Evolutionary conservation across 1,140 invertebrate species (phyloP).

Genomic region (Zaprionus inermis): DNA sequence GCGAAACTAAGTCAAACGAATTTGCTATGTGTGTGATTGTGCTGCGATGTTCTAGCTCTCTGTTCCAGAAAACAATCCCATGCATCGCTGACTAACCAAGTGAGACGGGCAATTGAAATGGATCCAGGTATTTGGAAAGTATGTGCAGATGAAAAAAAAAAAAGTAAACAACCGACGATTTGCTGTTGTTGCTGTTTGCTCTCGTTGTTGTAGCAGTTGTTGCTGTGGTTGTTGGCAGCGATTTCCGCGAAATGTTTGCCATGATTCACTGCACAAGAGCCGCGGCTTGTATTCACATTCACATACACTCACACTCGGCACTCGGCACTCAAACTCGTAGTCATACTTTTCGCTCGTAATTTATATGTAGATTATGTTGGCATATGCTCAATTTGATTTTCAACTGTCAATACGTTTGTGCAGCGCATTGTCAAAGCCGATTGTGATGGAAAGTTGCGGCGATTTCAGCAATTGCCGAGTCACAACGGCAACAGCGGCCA

Average conservation of each 20-base stretch:
- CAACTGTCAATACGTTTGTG: conserved; percentile 69
- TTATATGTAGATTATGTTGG: conserved; percentile 71
- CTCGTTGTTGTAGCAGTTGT: conserved; percentile 39
- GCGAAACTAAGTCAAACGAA: conserved; percentile 15
- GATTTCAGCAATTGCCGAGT: conserved; percentile 38
- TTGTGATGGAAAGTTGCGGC: conserved; percentile 67
- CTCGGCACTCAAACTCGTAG: not conserved
- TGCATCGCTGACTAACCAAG: conserved; percentile 51
- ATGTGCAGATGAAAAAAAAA: conserved; percentile 25
- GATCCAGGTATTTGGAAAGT: conserved; percentile 65
- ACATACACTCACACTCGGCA: not conserved
- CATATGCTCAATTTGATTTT: conserved; percentile 72
- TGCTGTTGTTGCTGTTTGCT: conserved; percentile 25
- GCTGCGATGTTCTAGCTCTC: conserved; percentile 51
- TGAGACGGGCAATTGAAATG: conserved; percentile 58
- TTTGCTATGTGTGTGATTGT: not conserved
- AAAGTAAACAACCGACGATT: conserved; percentile 24
- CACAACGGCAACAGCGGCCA: conserved; percentile 33
- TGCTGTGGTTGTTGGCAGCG: conserved; percentile 48
- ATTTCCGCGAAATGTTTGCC: conserved; percentile 75
- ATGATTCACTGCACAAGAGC: conserved; percentile 74
- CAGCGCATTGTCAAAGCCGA: conserved; percentile 38
- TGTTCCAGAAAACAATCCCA: conserved; percentile 22
- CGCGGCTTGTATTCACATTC: conserved; percentile 31
- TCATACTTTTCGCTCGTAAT: conserved; percentile 53